phyloP scores from a whole-genome alignment of 2,113 vertebrate genomes.

The Bos javanicus region DNA sequence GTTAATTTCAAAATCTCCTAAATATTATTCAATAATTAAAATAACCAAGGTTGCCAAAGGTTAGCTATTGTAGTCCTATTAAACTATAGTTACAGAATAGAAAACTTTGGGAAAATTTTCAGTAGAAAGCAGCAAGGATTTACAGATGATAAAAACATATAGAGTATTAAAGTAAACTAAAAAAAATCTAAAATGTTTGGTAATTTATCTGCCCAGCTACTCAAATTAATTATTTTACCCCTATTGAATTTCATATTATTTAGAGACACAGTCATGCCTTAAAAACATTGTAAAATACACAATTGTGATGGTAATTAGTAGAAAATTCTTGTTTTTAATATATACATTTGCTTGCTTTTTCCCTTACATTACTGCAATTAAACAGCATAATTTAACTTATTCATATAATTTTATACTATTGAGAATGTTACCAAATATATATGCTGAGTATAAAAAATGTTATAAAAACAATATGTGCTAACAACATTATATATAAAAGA shows the following conservation, averaged over 20 bases:
- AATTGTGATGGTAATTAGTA: neutral
- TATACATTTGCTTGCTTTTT: neutral
- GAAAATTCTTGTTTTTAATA: neutral
- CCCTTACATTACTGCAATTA: neutral
- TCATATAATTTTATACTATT: constrained; percentile 54
- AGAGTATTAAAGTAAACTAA: neutral
- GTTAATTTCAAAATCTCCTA: neutral
- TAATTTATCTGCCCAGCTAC: neutral
- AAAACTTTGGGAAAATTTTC: neutral
- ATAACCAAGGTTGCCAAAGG: neutral
- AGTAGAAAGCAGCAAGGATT: neutral
- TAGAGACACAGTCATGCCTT: neutral
- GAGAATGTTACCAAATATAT: constrained; percentile 58
- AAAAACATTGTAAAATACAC: neutral
- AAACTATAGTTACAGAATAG: neutral
- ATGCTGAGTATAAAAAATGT: constrained; percentile 68
- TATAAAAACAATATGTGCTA: constrained; percentile 57
- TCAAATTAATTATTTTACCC: neutral
- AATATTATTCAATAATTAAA: neutral
- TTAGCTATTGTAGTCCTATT: neutral
- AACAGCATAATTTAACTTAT: constrained; percentile 24
- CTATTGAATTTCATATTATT: neutral
- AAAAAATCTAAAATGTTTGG: neutral
- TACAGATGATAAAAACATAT: neutral
- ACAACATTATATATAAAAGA: constrained; percentile 59